A percentile compares a stretch with the other conserved stretches of the same genome.
Conservation (phyloP, 2,113 vertebrate species). For the Percina caprodes region DNA sequence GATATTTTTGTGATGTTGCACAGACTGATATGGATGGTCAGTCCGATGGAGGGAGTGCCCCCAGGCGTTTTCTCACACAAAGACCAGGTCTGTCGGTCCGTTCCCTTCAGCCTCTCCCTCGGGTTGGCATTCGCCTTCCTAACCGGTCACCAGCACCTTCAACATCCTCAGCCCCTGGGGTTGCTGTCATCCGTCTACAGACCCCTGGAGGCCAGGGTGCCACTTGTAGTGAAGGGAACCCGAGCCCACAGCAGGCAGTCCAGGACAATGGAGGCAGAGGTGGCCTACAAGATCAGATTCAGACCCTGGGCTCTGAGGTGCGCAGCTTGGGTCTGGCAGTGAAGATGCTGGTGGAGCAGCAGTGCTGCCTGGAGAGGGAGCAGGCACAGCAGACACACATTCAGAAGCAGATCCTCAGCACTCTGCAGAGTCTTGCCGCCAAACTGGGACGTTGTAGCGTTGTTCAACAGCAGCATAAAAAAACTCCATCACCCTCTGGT, state of each 20-base stretch:
- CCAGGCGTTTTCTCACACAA: constrained; percentile 69
- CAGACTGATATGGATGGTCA: constrained; percentile 73
- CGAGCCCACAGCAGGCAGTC: constrained; percentile 60
- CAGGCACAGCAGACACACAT: constrained; percentile 87
- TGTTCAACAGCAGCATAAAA: constrained; percentile 61
- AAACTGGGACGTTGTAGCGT: constrained; percentile 67
- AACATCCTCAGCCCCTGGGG: constrained; percentile 53
- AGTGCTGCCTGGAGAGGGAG: constrained; percentile 84
- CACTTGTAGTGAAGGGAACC: constrained; percentile 61
- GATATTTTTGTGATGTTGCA: constrained; percentile 22
- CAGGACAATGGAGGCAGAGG: constrained; percentile 50
- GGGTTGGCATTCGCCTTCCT: constrained; percentile 75
- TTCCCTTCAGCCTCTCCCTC: constrained; percentile 68
- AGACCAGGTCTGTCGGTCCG: constrained; percentile 60
- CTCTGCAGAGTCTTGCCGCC: constrained; percentile 83
- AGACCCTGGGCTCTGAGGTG: constrained; percentile 81
- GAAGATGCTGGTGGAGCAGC: constrained; percentile 83
- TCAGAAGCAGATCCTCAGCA: constrained; percentile 88
- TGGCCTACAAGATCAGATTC: constrained; percentile 80
- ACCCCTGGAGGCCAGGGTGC: constrained; percentile 52
- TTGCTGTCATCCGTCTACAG: constrained; percentile 55
- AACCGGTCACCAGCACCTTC: constrained; percentile 54
- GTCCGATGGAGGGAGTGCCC: constrained; percentile 41
- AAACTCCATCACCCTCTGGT: constrained; percentile 72
- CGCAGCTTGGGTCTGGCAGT: constrained; percentile 83